Conservation (phyloP, 1,140 invertebrate genomes). For the Diuraphis noxia region DNA sequence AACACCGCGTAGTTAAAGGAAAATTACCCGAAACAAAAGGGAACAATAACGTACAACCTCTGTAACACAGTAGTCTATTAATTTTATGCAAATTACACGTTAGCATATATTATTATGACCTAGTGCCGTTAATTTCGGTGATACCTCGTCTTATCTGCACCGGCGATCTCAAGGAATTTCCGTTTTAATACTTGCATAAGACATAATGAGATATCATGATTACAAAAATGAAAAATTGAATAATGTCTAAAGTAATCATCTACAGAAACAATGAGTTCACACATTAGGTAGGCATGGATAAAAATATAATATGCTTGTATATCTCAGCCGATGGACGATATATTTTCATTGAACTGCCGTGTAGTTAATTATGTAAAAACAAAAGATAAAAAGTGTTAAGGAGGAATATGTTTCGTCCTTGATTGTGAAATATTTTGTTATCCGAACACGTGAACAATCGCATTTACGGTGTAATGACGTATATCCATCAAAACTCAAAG, state of each 20-base stretch:
- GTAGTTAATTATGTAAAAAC: slow-evolving; percentile 37
- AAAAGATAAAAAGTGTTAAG: slow-evolving; percentile 18
- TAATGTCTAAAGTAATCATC: slow-evolving; percentile 31
- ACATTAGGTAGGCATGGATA: neutral
- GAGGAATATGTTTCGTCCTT: slow-evolving; percentile 17
- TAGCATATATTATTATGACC: slow-evolving; percentile 13
- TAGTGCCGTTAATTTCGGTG: slow-evolving; percentile 39
- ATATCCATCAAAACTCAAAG: neutral
- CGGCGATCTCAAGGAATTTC: slow-evolving; percentile 42
- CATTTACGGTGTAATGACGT: slow-evolving; percentile 14
- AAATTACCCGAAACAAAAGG: slow-evolving; percentile 21
- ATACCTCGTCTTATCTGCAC: slow-evolving; percentile 20
- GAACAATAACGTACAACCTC: slow-evolving; percentile 17
- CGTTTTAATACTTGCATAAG: neutral
- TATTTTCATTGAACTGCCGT: slow-evolving; percentile 26
- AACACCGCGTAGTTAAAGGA: neutral
- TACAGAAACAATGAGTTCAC: slow-evolving; percentile 15
- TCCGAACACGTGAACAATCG: neutral
- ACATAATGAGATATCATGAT: slow-evolving; percentile 19
- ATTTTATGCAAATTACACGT: slow-evolving; percentile 43
- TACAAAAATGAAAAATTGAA: slow-evolving; percentile 40
- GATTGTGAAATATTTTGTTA: neutral
- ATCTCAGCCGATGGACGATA: neutral
- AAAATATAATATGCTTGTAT: neutral
- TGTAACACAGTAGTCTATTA: neutral